These are phyloP conservation scores for Liparis tanakae DNA, from an alignment of 2,797 vertebrate genomes.

Conservation along the genomic window DNA sequence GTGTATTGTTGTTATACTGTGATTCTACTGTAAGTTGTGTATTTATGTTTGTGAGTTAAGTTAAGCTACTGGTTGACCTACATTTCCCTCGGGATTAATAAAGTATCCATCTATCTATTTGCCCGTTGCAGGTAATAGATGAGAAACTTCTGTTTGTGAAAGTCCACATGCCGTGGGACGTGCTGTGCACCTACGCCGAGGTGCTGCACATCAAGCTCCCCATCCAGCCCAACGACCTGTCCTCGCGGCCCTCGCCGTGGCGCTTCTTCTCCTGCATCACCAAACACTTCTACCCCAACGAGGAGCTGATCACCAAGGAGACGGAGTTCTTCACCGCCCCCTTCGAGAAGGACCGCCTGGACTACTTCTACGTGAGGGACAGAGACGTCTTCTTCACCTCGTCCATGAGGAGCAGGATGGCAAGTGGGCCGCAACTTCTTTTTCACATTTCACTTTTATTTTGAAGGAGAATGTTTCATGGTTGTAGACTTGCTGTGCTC, in stretches of 20 bases:
- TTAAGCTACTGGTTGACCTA: too few species aligned
- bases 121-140: conserved; percentile 82
- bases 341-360: conserved; percentile 88
- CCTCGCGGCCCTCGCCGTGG: conserved; percentile 80
- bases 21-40: too few species aligned
- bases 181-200: conserved; percentile 89
- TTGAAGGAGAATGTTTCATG: not conserved
- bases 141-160: conserved; percentile 89
- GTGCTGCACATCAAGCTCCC: conserved; percentile 93
- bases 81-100: too few species aligned
- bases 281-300: conserved; percentile 86
- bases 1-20: too few species aligned
- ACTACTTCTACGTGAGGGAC: conserved; percentile 86
- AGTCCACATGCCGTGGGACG: conserved; percentile 92
- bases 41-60: too few species aligned
- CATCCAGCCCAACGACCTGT: conserved; percentile 86
- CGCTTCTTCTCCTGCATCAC: conserved; percentile 87
- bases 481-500: not conserved
- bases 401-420: conserved; percentile 93
- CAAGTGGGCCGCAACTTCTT: conserved; percentile 63
- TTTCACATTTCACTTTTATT: not conserved
- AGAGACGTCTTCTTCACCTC: conserved; percentile 90
- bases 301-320: conserved; percentile 88
- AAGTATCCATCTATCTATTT: too few species aligned
- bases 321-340: conserved; percentile 93